phyloP scores from a whole-genome alignment of 2,888 invertebrate genomes.

The Coleophora flavipennella region DNA sequence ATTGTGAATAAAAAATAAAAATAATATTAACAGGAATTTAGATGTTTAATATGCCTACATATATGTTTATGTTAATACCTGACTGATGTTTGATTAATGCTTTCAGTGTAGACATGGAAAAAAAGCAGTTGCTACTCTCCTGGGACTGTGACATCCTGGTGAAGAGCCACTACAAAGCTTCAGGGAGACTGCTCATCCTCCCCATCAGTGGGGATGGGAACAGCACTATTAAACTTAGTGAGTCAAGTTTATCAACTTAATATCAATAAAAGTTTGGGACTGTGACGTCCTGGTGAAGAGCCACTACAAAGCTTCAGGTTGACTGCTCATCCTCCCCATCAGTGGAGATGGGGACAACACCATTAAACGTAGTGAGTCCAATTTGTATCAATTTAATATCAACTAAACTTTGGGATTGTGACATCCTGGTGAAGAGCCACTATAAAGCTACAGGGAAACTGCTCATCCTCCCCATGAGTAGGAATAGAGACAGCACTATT shows the following conservation, averaged over 20 bases:
- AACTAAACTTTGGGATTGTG: no score
- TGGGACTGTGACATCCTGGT: constrained; percentile 23
- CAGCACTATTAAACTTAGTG: constrained; percentile 33
- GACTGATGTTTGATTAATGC: constrained; percentile 2
- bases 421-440: constrained; percentile 20
- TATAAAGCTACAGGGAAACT: constrained; percentile 37
- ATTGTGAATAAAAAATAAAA: no score
- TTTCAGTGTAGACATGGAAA: constrained; percentile 35
- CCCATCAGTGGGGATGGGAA: constrained; percentile 52
- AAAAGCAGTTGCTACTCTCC: constrained; percentile 26
- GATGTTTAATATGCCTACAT: no score
- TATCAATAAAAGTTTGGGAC: no score
- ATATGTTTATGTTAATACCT: no score
- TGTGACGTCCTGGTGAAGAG: constrained; percentile 20
- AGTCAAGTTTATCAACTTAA: constrained; percentile 15
- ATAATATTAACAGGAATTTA: no score
- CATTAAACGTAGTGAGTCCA: constrained; percentile 36
- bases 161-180: constrained; percentile 25
- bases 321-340: constrained; percentile 46
- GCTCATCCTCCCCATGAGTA: constrained; percentile 45
- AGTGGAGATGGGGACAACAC: constrained; percentile 40
- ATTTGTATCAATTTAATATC: background rate
- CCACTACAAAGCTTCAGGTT: constrained; percentile 33
- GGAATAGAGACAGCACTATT: constrained; percentile 37
- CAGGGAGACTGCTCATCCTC: constrained; percentile 40